Evolutionary conservation across 2,113 vertebrate species (phyloP).

Genomic region (Aramus guarauna): DNA sequence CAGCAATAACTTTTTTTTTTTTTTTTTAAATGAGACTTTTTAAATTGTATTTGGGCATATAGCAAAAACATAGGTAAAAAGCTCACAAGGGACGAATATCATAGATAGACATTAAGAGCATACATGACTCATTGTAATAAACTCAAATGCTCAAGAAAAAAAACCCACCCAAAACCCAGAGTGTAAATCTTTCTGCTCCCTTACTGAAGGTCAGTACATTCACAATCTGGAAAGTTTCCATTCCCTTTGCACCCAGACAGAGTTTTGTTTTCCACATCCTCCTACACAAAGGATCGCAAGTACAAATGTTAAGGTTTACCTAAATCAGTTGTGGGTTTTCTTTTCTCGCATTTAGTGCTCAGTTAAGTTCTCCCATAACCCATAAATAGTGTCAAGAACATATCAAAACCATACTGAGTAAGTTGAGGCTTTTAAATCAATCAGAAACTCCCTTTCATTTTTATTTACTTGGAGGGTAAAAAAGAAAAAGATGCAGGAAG

Average conservation of each 20-base stretch:
- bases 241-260: neutral
- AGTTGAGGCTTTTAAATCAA: neutral
- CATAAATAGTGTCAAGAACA: neutral
- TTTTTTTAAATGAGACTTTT: neutral
- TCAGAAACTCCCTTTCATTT: neutral
- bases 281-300: neutral
- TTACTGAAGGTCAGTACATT: constrained; percentile 18
- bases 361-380: neutral
- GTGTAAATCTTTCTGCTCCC: neutral
- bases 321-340: neutral
- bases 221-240: constrained; percentile 23
- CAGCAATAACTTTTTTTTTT: neutral
- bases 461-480: neutral
- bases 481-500: neutral
- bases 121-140: neutral
- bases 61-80: neutral
- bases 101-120: neutral
- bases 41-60: neutral
- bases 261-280: constrained; percentile 36
- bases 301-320: neutral
- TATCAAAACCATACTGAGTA: neutral
- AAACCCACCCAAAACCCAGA: neutral
- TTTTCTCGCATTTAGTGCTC: neutral
- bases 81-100: neutral
- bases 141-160: neutral